Base-by-base conservation (phyloP, 2,113 vertebrate genomes). In the Petroica traversi region DNA sequence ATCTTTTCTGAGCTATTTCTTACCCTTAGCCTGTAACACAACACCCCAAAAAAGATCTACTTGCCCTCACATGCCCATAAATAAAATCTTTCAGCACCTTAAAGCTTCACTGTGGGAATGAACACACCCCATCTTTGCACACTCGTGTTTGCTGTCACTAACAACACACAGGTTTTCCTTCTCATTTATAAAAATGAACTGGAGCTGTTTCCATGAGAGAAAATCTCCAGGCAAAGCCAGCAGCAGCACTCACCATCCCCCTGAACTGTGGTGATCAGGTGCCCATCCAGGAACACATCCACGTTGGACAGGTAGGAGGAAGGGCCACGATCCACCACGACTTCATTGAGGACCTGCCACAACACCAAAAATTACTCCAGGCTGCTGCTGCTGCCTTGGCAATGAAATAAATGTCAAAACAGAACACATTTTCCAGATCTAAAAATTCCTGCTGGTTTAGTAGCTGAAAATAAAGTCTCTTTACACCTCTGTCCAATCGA, bases 261-360 rank as follows among this genome's bases (percentile, higher is more conserved):
- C 69, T 99, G 98, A 69, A 99, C 98, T 0, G 98, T 99, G 48
- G 98, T 99, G 73, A 99, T 99, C 63, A 98, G 98, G 84, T 98
- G 98, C 8, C 98, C 98, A 4, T 99, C 95, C 25, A 99, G 97
- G 33, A 98, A 99, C 89, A 99, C 98, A 5, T 99, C 98, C 63
- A 99, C 98, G 1, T 99, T 99, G 87, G 98, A 99, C 89, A 99
- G 98, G 81, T 99, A 99, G 1, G 98, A 98, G 29, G 98, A 99
- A 73, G 98, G 98, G 40, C 98, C 98, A 79, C 98, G 97, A 95
- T 99, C 98, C 33, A 99, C 98, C 24, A 99, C 98, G 3, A 99
- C 98, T 92, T 99, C 98, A 46, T 99, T 99, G 49, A 99, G 93
- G 80, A 99, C 98, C 98, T 99, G 85, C 48, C n/a, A 76, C 0